Base-by-base conservation (phyloP, 2,113 vertebrate genomes). In the Tapirus terrestris region DNA sequence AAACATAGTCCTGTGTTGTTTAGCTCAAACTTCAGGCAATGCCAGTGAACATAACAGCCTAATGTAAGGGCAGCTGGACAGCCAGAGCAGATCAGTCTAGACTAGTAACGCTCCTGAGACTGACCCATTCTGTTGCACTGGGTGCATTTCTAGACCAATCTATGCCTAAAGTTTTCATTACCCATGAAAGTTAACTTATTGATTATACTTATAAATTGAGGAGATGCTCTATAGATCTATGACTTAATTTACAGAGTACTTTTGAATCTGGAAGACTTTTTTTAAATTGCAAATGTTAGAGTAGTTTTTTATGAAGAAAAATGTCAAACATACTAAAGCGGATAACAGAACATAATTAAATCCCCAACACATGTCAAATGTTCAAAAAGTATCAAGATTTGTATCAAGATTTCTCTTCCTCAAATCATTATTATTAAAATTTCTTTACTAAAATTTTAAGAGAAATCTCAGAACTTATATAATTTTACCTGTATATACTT, bases 211-310 rank as follows among this genome's bases (percentile, higher is more conserved):
- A 31, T 8, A 23, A 31, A 17, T 53, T 70, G 3, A 21, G 27
- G 0, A 8, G 3, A 92, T 73, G 0, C 79, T 81, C 8, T 73
- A 4, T 56, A 51, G 9, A 61, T 23, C 68, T 56, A 14, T 75
- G 25, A 17, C 6, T 76, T 96, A 67, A 70, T 80, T 86, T 58
- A 13, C 23, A 45, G 11, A 51, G 6, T 17, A 73, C 27, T 93
- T 82, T 92, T 61, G 58, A 83, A 91, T 56, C 23, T 68, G 39
- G 70, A 72, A 89, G 4, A 39, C n/a, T 39, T 70, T 60, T 88
- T 75, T 77, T 14, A 45, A 84, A 70, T 48, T 51, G 61, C 0
- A 68, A 80, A 87, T n/a, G 72, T n/a, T 84, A 21, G 1, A 51
- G n/a, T 51, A 16, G 0, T 5, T 76, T 70, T 96, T 81, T 51